Conservation (phyloP, 2,888 invertebrate genomes). For the Altica lythri region DNA sequence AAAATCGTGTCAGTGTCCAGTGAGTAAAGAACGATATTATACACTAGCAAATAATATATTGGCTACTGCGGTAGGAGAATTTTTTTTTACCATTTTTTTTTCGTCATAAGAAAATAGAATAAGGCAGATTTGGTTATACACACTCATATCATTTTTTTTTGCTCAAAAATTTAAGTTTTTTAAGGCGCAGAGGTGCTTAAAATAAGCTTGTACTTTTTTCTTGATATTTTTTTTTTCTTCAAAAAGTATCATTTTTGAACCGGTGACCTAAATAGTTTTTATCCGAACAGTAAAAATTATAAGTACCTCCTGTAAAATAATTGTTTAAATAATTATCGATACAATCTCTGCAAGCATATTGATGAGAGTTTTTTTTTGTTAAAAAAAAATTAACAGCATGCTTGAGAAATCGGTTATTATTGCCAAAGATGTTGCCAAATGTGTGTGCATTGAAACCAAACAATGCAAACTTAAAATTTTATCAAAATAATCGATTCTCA, state of each 20-base stretch:
- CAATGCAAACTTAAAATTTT: conserved; percentile 41
- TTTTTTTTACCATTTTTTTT: no score
- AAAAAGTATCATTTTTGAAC: conserved; percentile 59
- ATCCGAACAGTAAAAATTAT: conserved; percentile 58
- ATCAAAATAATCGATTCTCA: no score
- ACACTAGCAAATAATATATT: conserved; percentile 59
- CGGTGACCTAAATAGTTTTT: conserved; percentile 62
- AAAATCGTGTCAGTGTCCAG: conserved; percentile 59
- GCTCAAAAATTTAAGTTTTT: conserved; percentile 64
- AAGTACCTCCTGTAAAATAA: conserved; percentile 55
- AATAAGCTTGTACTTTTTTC: conserved; percentile 74
- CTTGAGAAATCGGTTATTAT: conserved; percentile 39
- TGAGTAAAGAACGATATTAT: conserved; percentile 58
- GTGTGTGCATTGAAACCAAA: conserved; percentile 60
- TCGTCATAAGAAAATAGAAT: conserved; percentile 68
- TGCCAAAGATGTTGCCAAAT: conserved; percentile 53
- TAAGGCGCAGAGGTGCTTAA: conserved; percentile 77
- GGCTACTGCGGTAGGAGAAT: conserved; percentile 61
- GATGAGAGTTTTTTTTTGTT: no score
- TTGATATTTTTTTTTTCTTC: conserved; percentile 64
- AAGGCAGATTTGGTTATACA: conserved; percentile 72
- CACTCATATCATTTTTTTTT: conserved; percentile 61
- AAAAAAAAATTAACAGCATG: conserved; percentile 34
- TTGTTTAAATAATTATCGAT: conserved; percentile 46
- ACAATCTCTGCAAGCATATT: conserved; percentile 51